Evolutionary conservation across 2,797 vertebrate species (phyloP), one percentile per base, ranked within the genome.

Genomic region (Pseudochaenichthys georgianus): DNA sequence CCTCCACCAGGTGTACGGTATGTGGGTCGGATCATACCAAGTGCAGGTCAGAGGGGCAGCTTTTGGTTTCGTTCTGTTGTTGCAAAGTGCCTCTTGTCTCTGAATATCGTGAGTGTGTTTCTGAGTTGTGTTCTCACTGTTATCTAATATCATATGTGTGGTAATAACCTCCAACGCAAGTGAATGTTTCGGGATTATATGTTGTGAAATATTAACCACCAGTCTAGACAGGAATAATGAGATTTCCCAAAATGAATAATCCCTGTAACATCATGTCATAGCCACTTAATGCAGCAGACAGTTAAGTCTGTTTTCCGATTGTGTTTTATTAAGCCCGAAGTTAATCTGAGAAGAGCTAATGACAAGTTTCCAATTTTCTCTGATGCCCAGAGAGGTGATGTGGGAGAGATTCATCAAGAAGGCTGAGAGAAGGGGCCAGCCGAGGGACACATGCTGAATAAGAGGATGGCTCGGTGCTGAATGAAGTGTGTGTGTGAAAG

Each of bases 21-120:
- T 65, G 90, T 91, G 83, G 82, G 88, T 34, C 64, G 84, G 83
- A 84, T 90, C 79, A 78, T 75, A 38, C 75, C 15, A 58, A 83
- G 86, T 71, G 60, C 17, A 13, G 88, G 88, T 86, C 87, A 87
- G 60, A 88, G 68, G 16, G 53, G n/a, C 48, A 62, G 58, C 75
- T 77, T 77, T 28, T 81, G 87, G 77, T 65, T 28, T 73, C 51
- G 62, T 85, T 87, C 45, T 75, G 64, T 69, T 62, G 47, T 19
- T 51, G 53, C 52, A 55, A 70, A 91, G 80, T 73, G 78, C 75
- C 83, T 88, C 85, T 88, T 70, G 69, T 78, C 28, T 62, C 60
- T 70, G 67, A 63, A 64, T 80, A 59, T 74, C 19, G 8, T 77
- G 58, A 80, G 83, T 80, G 61, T 21, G 54, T 79, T 80, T 75